Evolutionary conservation across 2,113 vertebrate genomes (phyloP), one percentile per base, ranked within the genome.

Genomic region (Holacanthus passer): DNA sequence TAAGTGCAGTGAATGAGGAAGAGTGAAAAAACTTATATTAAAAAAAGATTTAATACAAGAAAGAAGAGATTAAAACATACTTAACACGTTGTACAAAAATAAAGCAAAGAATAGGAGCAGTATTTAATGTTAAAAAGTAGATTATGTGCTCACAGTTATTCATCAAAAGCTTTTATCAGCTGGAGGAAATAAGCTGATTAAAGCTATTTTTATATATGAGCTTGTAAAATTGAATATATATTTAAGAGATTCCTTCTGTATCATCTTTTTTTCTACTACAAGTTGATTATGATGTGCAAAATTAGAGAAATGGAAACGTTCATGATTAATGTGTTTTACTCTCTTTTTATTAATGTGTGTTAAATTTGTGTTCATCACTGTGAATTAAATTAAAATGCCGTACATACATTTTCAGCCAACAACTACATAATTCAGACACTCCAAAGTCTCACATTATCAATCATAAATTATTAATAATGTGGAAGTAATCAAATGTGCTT

Each of bases 151-250:
- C 62, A 48, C n/a, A 62, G 20, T 35, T 56, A 3, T 45, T 27
- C 58, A 56, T 73, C 8, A 66, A 65, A 47, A 39, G 29, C 56
- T 67, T 73, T 68, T 22, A 55, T 29, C 52, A 81, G 22, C 45
- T 63, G 6, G 10, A 19, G 8, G 22, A 64, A 63, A 55, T 48
- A 50, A 31, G 8, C 7, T 16, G 1, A 19, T 41, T 60, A 17
- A 52, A 71, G 9, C 17, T 48, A 59, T 45, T 65, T 76, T 35
- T 29, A 32, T 31, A 17, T 14, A 35, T 19, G 3, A 13, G n/a
- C 3, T 24, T 68, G 5, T 32, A 37, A 3, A n/a, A 37, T 37
- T 5, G 32, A 29, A 31, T 37, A 37, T 37, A 37, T 7, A 37
- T 37, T 37, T 7, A 37, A 37, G 4, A 37, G 35, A 37, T 8